Evolutionary conservation across 2,888 invertebrate genomes (phyloP).

Genomic region (Ectobius pallidus): DNA sequence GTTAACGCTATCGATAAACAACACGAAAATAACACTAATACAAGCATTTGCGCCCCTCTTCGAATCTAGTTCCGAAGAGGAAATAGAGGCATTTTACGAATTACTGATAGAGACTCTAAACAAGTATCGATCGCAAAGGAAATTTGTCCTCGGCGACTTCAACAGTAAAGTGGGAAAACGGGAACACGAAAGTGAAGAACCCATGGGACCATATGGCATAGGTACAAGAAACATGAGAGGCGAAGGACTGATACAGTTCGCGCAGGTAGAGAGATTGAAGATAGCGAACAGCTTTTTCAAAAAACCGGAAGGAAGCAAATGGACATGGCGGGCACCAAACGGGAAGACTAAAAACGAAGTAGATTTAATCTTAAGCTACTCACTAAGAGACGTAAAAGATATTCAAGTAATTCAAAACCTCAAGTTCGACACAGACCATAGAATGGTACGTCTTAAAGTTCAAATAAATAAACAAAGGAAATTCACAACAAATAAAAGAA

Average conservation of each 20-base stretch:
- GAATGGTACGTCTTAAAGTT: too few species aligned
- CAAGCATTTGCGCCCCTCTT: background rate
- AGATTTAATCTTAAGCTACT: too few species aligned
- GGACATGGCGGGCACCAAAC: background rate
- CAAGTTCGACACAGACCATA: too few species aligned
- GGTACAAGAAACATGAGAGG: background rate
- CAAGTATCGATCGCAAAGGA: background rate
- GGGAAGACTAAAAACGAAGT: too few species aligned
- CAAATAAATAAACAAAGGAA: too few species aligned
- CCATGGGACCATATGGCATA: background rate
- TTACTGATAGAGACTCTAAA: background rate
- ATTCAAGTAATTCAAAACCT: too few species aligned
- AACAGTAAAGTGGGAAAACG: too few species aligned
- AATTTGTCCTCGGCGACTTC: background rate
- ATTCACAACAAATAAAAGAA: too few species aligned
- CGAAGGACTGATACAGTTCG: background rate
- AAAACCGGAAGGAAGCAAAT: background rate
- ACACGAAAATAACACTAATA: background rate
- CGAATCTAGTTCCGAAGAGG: background rate
- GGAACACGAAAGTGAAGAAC: too few species aligned
- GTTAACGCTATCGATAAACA: background rate
- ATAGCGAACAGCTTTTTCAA: background rate
- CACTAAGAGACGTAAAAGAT: too few species aligned
- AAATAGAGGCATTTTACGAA: background rate
- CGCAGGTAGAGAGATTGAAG: background rate